Percentiles rank a stretch among this genome's conserved stretches.
Evolutionary conservation across 2,113 vertebrate genomes (phyloP).

Genomic region (Syrmaticus mikado): DNA sequence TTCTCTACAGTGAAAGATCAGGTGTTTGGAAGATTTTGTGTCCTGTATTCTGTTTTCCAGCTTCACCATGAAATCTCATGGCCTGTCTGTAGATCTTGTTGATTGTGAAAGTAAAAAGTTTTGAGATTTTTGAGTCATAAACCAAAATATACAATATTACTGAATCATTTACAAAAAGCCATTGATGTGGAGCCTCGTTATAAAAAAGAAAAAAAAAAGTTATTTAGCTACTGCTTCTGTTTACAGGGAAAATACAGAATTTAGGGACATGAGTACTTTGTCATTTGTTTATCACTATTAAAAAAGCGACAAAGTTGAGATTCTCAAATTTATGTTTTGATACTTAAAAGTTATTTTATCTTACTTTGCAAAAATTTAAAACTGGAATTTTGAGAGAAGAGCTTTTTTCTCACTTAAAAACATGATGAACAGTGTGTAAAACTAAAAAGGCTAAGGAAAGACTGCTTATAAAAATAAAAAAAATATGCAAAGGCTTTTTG

Average conservation of each 20-base stretch:
- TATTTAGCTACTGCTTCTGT: not conserved
- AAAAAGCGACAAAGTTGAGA: not conserved
- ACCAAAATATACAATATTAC: not conserved
- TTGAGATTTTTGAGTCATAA: not conserved
- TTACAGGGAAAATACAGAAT: not conserved
- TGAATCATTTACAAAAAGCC: not conserved
- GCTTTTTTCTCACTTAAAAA: not conserved
- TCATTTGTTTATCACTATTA: not conserved
- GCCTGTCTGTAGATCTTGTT: not conserved
- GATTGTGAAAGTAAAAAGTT: slow-evolving; percentile 12
- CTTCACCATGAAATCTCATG: not conserved
- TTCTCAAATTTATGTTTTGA: not conserved
- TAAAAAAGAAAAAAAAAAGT: not conserved
- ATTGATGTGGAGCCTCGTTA: not conserved
- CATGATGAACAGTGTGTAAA: not conserved
- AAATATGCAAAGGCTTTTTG: not conserved
- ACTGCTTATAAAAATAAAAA: not conserved
- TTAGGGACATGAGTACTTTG: not conserved
- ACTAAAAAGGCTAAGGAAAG: not conserved
- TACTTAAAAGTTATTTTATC: not conserved
- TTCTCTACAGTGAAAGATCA: not conserved
- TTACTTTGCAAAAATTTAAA: not conserved
- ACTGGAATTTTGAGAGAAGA: not conserved
- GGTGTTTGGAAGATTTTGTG: not conserved
- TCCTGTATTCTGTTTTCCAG: not conserved